These are phyloP conservation scores for Coleophora deauratella DNA, from an alignment of 2,888 invertebrate species.

Conservation along the genomic window DNA sequence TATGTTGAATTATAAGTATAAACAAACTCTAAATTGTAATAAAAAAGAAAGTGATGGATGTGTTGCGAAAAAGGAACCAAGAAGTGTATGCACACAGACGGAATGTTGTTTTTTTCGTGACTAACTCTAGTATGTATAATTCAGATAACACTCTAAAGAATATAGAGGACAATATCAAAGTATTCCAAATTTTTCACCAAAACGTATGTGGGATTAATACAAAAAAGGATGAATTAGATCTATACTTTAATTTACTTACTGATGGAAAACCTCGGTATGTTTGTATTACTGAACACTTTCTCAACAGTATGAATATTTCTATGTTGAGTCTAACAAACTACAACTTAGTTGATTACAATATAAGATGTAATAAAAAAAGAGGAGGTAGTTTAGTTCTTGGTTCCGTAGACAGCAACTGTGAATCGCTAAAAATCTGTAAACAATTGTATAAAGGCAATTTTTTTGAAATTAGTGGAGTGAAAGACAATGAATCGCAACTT, in stretches of 20 bases:
- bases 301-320: background rate
- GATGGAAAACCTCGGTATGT: background rate
- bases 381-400: background rate
- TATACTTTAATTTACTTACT: background rate
- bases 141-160: too few species aligned
- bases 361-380: background rate
- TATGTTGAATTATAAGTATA: too few species aligned
- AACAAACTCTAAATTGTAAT: too few species aligned
- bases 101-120: too few species aligned
- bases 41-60: too few species aligned
- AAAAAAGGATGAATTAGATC: conserved; percentile 1
- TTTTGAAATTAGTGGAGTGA: conserved; percentile 3
- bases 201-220: conserved; percentile 3
- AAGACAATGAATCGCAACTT: background rate
- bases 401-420: background rate
- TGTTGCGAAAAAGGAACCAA: too few species aligned
- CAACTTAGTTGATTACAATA: background rate
- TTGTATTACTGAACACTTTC: conserved; percentile 3
- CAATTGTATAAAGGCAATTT: background rate
- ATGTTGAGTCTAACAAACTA: background rate
- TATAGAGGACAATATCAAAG: too few species aligned
- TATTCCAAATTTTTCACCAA: background rate
- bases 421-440: background rate
- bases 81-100: too few species aligned
- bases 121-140: too few species aligned